Conservation (phyloP, 2,888 invertebrate species). For the Nemotelus pantherinus region DNA sequence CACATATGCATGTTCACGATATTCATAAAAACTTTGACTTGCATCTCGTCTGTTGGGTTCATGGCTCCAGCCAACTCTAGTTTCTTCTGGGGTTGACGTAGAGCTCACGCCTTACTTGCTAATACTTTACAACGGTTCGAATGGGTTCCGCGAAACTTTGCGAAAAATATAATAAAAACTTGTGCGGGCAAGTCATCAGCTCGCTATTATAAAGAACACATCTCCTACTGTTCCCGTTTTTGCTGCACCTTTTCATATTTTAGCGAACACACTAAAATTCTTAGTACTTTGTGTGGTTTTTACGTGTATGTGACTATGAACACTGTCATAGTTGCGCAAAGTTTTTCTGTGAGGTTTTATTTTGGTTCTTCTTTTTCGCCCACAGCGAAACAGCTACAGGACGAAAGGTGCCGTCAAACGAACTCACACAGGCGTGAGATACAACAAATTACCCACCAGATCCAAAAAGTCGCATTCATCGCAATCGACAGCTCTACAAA, state of each 20-base stretch:
- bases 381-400: slow-evolving; percentile 58
- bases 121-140: too few relatives aligned
- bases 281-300: slow-evolving; percentile 7
- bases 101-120: too few relatives aligned
- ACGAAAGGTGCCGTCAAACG: slow-evolving; percentile 33
- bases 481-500: slow-evolving; percentile 53
- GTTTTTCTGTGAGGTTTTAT: slow-evolving; percentile 4
- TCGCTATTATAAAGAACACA: neutral
- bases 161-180: slow-evolving; percentile 29
- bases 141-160: neutral
- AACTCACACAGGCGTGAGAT: slow-evolving; percentile 59
- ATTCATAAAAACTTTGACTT: too few relatives aligned
- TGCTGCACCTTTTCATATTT: slow-evolving; percentile 6
- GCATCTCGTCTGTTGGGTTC: too few relatives aligned
- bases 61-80: too few relatives aligned
- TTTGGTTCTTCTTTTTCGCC: neutral
- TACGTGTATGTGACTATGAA: neutral
- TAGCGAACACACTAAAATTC: neutral
- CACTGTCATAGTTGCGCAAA: slow-evolving; percentile 4
- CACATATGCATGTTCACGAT: too few relatives aligned
- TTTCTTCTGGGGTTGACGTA: too few relatives aligned
- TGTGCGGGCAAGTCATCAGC: slow-evolving; percentile 1
- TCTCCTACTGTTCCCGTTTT: neutral
- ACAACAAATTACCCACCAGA: slow-evolving; percentile 59
- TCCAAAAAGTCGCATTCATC: slow-evolving; percentile 52